Evolutionary conservation across 2,888 invertebrate genomes (phyloP), one percentile per base, ranked within the genome.

Genomic region (Andrena fulva): DNA sequence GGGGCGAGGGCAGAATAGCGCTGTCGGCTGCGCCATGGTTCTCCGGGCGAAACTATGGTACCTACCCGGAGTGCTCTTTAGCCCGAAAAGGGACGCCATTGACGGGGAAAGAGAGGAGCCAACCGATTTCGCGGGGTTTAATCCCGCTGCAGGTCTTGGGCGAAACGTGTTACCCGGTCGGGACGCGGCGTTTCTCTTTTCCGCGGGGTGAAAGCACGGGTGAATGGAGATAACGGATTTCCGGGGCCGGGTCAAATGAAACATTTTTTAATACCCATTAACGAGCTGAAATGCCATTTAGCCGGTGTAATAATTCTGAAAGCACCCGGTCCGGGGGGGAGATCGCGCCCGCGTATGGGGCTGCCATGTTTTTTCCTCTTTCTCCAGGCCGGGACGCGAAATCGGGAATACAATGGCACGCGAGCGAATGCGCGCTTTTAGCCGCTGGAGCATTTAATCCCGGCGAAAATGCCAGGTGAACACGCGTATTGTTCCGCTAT

Each of bases 231-330:
- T 54, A 69, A 35, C 66, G 50, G 70, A 83, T 76, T 71, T 71
- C 71, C 50, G 72, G 56, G 27, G 56, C 42, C 42, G 77, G 67
- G 77, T 70, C 69, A 70, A 74, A 81, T 50, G 81, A 81, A 81
- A 81, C 78, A 68, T 78, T 84, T 82, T 78, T 84, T 84, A 82
- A 84, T 84, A 78, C 84, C 82, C 83, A 81, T 83, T 83, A 83
- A 83, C 83, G 52, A 78, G 62, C 35, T 67, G 72, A 74, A 77
- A 63, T 77, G 78, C 66, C 82, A 82, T 78, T 77, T 77, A 74
- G 67, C 35, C 70, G 56, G 68, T 62, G 83, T 83, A 83, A 82
- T 83, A 83, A 83, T 83, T 83, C 73, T 82, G 74, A 83, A 74
- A 83, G 82, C 74, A 62, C 8, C 56, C 27, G 20, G 54, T 67